These are phyloP conservation scores for Bathynomus jamesi DNA, from an alignment of 1,140 invertebrate species.

Conservation along the genomic window DNA sequence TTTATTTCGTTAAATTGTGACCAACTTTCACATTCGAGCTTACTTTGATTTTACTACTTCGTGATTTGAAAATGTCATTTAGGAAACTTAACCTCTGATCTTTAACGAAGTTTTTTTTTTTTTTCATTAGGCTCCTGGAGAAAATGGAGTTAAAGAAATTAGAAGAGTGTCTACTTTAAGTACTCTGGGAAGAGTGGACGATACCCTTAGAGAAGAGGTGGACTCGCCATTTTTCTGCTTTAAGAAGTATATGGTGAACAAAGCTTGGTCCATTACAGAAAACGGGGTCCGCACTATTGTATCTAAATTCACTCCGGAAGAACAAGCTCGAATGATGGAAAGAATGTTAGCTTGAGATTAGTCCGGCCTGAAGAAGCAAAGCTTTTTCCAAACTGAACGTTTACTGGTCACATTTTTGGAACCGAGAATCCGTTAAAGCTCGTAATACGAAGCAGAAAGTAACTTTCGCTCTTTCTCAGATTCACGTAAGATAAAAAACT, in stretches of 20 bases:
- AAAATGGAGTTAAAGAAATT: slow-evolving; percentile 28
- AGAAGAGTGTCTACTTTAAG: slow-evolving; percentile 22
- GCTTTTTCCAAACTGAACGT: too few relatives aligned
- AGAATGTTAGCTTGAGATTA: background rate
- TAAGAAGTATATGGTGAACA: slow-evolving; percentile 32
- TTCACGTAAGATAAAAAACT: too few relatives aligned
- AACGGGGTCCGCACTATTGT: slow-evolving; percentile 19
- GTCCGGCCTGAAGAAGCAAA: too few relatives aligned
- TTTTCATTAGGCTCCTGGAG: slow-evolving; percentile 23
- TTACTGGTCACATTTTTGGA: too few relatives aligned
- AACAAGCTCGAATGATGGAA: background rate
- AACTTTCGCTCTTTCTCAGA: too few relatives aligned
- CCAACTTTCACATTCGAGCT: too few relatives aligned
- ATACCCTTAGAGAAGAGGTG: slow-evolving; percentile 23
- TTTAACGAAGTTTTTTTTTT: background rate
- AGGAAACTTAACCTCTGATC: too few relatives aligned
- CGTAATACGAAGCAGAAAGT: too few relatives aligned
- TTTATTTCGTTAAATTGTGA: too few relatives aligned
- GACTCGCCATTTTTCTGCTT: slow-evolving; percentile 32
- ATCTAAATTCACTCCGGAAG: slow-evolving; percentile 14
- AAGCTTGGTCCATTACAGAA: slow-evolving; percentile 31
- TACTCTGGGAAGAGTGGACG: slow-evolving; percentile 26
- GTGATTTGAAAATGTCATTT: too few relatives aligned
- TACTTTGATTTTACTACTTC: too few relatives aligned
- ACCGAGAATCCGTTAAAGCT: too few relatives aligned